These are phyloP conservation scores for Caiman crocodilus DNA, from an alignment of 2,797 vertebrate genomes.

Conservation along the genomic window DNA sequence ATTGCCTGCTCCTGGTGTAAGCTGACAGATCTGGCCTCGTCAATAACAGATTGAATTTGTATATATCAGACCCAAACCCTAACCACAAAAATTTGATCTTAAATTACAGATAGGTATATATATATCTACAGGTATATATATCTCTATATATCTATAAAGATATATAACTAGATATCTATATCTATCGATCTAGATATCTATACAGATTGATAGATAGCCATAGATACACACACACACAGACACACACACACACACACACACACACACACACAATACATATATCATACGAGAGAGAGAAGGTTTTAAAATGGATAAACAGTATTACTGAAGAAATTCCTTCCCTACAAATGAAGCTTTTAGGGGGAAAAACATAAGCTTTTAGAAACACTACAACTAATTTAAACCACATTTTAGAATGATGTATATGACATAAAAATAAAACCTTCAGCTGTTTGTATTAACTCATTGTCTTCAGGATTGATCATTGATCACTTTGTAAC, in stretches of 20 bases:
- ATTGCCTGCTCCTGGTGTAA: too few species aligned
- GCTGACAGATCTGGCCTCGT: too few species aligned
- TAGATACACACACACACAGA: too few species aligned
- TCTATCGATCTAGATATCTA: too few species aligned
- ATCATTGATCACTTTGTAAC: not conserved
- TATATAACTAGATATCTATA: too few species aligned
- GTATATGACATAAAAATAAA: not conserved
- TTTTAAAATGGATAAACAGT: conserved; percentile 44
- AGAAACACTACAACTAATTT: not conserved
- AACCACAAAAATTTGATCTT: not conserved
- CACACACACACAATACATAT: too few species aligned
- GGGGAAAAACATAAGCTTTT: conserved; percentile 24
- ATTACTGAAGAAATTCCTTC: conserved; percentile 40
- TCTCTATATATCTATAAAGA: too few species aligned
- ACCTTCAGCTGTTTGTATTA: not conserved
- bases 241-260: too few species aligned
- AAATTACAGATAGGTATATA: not conserved
- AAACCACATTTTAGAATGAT: conserved; percentile 32
- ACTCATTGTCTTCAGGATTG: not conserved
- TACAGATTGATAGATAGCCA: too few species aligned
- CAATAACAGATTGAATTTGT: too few species aligned
- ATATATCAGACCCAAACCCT: not conserved
- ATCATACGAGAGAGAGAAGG: too few species aligned
- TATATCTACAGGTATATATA: too few species aligned
- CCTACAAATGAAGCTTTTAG: not conserved